Evolutionary conservation across 2,797 vertebrate genomes (phyloP).

Genomic region (Ctenopoma multispine): DNA sequence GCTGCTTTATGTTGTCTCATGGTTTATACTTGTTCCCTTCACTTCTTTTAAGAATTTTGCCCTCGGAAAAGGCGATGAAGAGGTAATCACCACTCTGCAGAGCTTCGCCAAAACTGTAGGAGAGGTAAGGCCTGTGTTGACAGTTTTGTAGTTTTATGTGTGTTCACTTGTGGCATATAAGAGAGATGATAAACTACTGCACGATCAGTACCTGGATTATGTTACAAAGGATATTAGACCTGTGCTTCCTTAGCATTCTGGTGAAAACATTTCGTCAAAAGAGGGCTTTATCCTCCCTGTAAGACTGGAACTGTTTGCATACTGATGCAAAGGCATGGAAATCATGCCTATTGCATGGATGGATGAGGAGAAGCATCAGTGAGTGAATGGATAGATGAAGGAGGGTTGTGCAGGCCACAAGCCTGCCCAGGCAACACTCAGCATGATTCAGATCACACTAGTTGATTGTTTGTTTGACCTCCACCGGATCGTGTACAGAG

Average conservation of each 20-base stretch:
- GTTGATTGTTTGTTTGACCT: conserved; percentile 55
- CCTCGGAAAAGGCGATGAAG: conserved; percentile 96
- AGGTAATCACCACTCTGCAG: conserved; percentile 94
- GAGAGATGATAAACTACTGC: conserved; percentile 19
- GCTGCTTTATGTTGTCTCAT: conserved; percentile 28
- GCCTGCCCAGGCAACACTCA: conserved; percentile 32
- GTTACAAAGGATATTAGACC: conserved; percentile 40
- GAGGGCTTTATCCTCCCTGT: conserved; percentile 30
- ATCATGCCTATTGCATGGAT: conserved; percentile 16
- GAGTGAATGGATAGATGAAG: conserved; percentile 22
- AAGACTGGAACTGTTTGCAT: conserved; percentile 16
- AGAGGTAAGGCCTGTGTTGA: conserved; percentile 87
- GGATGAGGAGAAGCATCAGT: not conserved
- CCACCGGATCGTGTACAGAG: conserved; percentile 27
- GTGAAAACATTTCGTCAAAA: conserved; percentile 38
- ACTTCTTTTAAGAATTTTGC: conserved; percentile 92
- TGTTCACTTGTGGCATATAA: not conserved
- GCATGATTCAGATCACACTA: conserved; percentile 30
- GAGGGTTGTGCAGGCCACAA: conserved; percentile 21
- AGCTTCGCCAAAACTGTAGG: conserved; percentile 93
- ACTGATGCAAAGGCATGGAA: conserved; percentile 11
- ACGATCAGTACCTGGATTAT: conserved; percentile 21
- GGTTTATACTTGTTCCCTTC: conserved; percentile 5
- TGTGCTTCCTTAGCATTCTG: not conserved
- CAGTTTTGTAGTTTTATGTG: conserved; percentile 25